Evolutionary conservation across 2,888 invertebrate genomes (phyloP).

Genomic region (Synergus gifuensis): DNA sequence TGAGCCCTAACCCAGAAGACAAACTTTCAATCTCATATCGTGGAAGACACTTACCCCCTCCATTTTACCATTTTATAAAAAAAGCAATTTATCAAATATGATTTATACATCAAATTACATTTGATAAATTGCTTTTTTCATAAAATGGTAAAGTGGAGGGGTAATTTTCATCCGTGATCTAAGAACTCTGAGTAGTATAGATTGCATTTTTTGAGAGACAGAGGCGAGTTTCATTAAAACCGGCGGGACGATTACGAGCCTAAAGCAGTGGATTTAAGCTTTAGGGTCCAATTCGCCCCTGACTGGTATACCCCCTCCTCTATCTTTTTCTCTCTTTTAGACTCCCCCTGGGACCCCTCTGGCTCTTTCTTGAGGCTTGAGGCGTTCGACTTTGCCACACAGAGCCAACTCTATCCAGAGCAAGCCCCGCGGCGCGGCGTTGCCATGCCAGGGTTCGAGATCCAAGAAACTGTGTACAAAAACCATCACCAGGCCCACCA

Average conservation of each 20-base stretch:
- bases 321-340: constrained; percentile 41
- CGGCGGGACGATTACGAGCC: constrained; percentile 21
- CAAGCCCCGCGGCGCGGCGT: constrained; percentile 67
- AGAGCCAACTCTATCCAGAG: constrained; percentile 60
- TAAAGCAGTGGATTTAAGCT: background rate
- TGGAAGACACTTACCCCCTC: no score
- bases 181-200: background rate
- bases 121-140: no score
- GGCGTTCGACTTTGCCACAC: constrained; percentile 48
- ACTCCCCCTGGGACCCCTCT: constrained; percentile 42
- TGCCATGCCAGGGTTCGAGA: constrained; percentile 68
- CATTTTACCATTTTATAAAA: no score
- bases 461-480: constrained; percentile 72
- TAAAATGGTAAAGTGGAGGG: no score
- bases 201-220: constrained; percentile 21
- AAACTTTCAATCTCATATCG: background rate
- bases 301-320: constrained; percentile 10
- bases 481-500: constrained; percentile 64
- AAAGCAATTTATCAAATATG: no score
- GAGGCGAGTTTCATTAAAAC: constrained; percentile 27
- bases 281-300: constrained; percentile 36
- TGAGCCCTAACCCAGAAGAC: no score
- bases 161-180: no score
- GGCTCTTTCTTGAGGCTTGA: constrained; percentile 31
- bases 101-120: no score